Evolutionary conservation across 2,888 invertebrate species (phyloP), one percentile per base, ranked within the genome.

Genomic region (Petrolisthes manimaculis): DNA sequence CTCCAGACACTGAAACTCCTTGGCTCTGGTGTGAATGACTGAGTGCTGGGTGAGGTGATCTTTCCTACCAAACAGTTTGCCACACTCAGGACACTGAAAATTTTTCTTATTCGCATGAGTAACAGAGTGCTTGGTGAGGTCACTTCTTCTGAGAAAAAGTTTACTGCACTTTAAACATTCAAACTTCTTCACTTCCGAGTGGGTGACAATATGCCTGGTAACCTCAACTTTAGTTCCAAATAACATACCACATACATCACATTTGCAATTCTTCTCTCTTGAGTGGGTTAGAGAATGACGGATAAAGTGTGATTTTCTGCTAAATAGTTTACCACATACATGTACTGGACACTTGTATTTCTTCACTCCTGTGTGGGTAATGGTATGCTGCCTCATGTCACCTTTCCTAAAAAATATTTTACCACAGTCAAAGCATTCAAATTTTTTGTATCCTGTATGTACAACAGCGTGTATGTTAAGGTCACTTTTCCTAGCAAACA

Each of bases 401-500:
- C 21, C 21, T 21, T 71, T n/a, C 71, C 14, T 6, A n/a, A 21
- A 18, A 71, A 71, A 71, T 6, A 8, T 18, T 71, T 71, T 71
- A n/a, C 21, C 21, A n/a, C 71, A 71, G 37, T n/a, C 71, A 18
- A n/a, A 14, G 21, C 71, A 71, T 21, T 71, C 67, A 61, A 61
- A 71, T 21, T 71, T n/a, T n/a, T 71, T 71, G n/a, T 3, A 18
- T 71, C 8, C 71, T 71, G 71, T 71, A 71, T 71, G 71, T 2
- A n/a, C 14, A n/a, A n/a, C 21, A 1, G 21, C 1, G 71, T 71
- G 71, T 8, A 8, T 3, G 21, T 18, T 82, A 14, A 82, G 69
- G 51, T 82, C 67, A 69, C 51, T 51, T 24, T 82, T 82, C 69
- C 82, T 67, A 24, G 37, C n/a, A 53, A 82, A 82, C 69, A 69